Evolutionary conservation across 2,113 vertebrate genomes (phyloP).

Genomic region (Nannobrachium achirus): DNA sequence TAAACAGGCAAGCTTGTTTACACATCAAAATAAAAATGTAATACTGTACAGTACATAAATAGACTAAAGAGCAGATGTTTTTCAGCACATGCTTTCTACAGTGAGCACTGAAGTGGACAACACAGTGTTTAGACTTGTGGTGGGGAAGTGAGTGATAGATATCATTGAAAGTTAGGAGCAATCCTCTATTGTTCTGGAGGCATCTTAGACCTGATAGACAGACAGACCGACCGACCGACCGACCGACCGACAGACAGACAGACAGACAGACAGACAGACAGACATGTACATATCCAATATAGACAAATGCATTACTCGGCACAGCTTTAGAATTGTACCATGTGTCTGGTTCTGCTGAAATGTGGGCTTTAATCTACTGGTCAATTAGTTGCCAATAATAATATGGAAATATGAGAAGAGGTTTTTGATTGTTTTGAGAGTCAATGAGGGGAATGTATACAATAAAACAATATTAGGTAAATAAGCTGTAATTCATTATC

Average conservation of each 20-base stretch:
- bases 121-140: slow-evolving; percentile 49
- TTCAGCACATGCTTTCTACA: slow-evolving; percentile 34
- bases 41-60: too few relatives aligned
- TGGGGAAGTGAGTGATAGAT: slow-evolving; percentile 14
- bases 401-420: not conserved
- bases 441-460: slow-evolving; percentile 8
- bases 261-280: too few relatives aligned
- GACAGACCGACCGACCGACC: too few relatives aligned
- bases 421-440: slow-evolving; percentile 3
- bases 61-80: not conserved
- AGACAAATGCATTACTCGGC: slow-evolving; percentile 16
- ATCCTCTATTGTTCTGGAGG: slow-evolving; percentile 47
- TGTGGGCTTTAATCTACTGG: slow-evolving; percentile 28
- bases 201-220: slow-evolving; percentile 54
- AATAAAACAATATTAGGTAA: too few relatives aligned
- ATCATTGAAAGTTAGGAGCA: slow-evolving; percentile 18
- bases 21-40: too few relatives aligned
- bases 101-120: slow-evolving; percentile 42
- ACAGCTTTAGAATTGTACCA: slow-evolving; percentile 43
- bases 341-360: slow-evolving; percentile 17
- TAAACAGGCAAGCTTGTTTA: too few relatives aligned
- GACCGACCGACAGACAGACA: too few relatives aligned
- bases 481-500: not conserved
- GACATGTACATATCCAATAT: slow-evolving; percentile 22
- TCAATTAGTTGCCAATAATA: slow-evolving; percentile 46